A percentile compares a stretch with the other conserved stretches of the same genome.
Conservation (phyloP, 2,888 invertebrate species). For the Graphium colonna region DNA sequence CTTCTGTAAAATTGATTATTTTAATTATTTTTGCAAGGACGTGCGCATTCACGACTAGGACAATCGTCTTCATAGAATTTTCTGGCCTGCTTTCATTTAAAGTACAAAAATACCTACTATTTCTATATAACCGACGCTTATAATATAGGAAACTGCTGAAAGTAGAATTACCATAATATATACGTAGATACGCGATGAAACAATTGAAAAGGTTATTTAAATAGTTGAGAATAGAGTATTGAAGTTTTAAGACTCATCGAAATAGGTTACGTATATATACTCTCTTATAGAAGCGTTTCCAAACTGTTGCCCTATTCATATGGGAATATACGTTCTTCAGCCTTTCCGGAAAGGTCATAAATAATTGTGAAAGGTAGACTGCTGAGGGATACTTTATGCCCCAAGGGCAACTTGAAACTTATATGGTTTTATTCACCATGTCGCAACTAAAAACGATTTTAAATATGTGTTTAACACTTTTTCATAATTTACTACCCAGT, state of each 20-base stretch:
- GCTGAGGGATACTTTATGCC: conserved; percentile 59
- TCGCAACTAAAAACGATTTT: background rate
- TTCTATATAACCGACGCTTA: too few relatives aligned
- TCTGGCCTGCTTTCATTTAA: too few relatives aligned
- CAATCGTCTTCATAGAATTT: too few relatives aligned
- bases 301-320: conserved; percentile 4
- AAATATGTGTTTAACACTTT: too few relatives aligned
- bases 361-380: conserved; percentile 70
- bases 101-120: too few relatives aligned
- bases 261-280: background rate
- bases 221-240: background rate
- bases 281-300: background rate
- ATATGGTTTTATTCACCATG: conserved; percentile 67
- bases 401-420: conserved; percentile 76
- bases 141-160: too few relatives aligned
- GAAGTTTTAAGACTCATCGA: background rate
- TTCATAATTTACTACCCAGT: too few relatives aligned
- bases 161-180: too few relatives aligned
- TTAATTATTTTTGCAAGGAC: too few relatives aligned
- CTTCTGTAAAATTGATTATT: too few relatives aligned
- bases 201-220: background rate
- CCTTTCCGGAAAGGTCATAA: conserved; percentile 35
- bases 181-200: too few relatives aligned
- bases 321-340: conserved; percentile 9
- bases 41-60: too few relatives aligned